These are phyloP conservation scores for Uloborus diversus DNA, from an alignment of 1,140 invertebrate genomes.

Conservation along the genomic window DNA sequence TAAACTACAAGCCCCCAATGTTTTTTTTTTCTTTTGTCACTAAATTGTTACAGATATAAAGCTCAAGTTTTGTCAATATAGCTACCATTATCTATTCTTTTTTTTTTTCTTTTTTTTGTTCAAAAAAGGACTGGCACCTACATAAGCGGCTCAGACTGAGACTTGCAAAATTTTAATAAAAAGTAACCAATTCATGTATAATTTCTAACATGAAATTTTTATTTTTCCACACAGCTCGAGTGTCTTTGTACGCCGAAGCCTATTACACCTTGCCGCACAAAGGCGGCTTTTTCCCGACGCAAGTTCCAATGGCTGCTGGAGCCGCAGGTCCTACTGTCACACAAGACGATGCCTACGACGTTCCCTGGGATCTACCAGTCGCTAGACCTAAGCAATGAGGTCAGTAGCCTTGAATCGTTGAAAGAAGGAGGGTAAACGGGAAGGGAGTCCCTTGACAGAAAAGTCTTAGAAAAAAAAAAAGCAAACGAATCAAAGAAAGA, in stretches of 20 bases:
- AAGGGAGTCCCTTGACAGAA: neutral
- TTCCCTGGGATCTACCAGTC: conserved; percentile 41
- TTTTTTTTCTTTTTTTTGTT: too few relatives aligned
- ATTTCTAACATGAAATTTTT: too few relatives aligned
- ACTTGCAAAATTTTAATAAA: too few relatives aligned
- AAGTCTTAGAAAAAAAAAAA: neutral
- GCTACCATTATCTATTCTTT: too few relatives aligned
- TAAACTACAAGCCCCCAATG: too few relatives aligned
- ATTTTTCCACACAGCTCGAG: conserved; percentile 29
- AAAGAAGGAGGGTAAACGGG: neutral
- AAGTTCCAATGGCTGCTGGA: neutral
- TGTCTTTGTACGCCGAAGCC: conserved; percentile 49
- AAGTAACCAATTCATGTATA: too few relatives aligned
- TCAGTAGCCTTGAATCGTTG: neutral
- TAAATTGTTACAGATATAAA: too few relatives aligned
- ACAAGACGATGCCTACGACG: conserved; percentile 42
- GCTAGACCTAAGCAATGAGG: conserved; percentile 23
- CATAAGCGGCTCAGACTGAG: too few relatives aligned
- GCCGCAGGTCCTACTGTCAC: neutral
- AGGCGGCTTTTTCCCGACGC: conserved; percentile 11
- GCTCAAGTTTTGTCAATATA: too few relatives aligned
- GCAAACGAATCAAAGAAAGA: neutral
- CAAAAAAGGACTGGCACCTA: too few relatives aligned
- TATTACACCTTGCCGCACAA: conserved; percentile 49
- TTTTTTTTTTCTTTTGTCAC: too few relatives aligned